Conservation (phyloP, 2,888 invertebrate species). For the Horisme vitalbata region DNA sequence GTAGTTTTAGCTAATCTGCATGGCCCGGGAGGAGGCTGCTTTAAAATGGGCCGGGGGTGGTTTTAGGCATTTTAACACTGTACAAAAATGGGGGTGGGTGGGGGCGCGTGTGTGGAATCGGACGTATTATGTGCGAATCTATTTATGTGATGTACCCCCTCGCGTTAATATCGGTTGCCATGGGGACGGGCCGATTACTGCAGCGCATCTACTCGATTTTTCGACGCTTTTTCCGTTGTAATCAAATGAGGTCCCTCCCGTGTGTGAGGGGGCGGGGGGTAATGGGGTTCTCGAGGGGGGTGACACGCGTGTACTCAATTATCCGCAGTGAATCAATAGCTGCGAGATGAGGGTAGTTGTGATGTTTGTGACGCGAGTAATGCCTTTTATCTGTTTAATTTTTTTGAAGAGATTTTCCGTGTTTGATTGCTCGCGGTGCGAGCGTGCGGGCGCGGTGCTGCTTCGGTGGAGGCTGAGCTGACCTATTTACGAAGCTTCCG, state of each 20-base stretch:
- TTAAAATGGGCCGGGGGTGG: conserved; percentile 57
- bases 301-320: conserved; percentile 82
- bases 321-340: conserved; percentile 83
- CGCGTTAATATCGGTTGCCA: conserved; percentile 78
- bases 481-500: conserved; percentile 17
- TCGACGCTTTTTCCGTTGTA: conserved; percentile 82
- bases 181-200: conserved; percentile 78
- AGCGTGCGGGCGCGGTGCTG: conserved; percentile 5
- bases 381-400: conserved; percentile 67
- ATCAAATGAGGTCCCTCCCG: conserved; percentile 81
- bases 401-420: conserved; percentile 38
- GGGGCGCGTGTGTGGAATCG: conserved; percentile 72
- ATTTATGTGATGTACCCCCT: conserved; percentile 72
- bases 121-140: conserved; percentile 80
- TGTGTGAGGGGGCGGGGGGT: conserved; percentile 46
- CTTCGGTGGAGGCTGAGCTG: conserved; percentile 13
- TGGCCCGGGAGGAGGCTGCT: conserved; percentile 55
- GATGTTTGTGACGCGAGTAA: conserved; percentile 67
- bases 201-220: conserved; percentile 79
- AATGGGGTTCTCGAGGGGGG: conserved; percentile 44
- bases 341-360: conserved; percentile 80
- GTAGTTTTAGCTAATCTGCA: conserved; percentile 87
- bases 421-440: conserved; percentile 12
- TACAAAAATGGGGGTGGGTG: conserved; percentile 72
- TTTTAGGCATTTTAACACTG: conserved; percentile 81